Percentiles rank a stretch among this genome's conserved stretches.
Conservation (phyloP, 1,140 invertebrate genomes). For the Philopotamus ludificatus region DNA sequence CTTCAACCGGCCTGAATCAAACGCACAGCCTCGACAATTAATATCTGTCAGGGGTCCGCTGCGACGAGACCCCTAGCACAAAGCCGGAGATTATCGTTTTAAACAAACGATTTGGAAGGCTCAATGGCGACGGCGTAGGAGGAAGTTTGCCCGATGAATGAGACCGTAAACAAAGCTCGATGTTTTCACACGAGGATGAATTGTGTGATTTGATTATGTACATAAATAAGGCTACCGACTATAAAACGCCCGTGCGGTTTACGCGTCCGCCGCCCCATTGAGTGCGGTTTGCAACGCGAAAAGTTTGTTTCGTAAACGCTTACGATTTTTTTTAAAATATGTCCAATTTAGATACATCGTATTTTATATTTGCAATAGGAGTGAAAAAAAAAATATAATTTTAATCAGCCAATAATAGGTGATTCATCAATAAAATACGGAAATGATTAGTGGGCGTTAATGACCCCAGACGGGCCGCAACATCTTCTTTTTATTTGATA, state of each 20-base stretch:
- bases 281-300: too few species aligned
- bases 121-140: conserved; percentile 27
- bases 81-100: conserved; percentile 15
- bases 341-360: too few species aligned
- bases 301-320: background rate
- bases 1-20: conserved; percentile 2
- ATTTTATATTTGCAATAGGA: too few species aligned
- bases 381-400: background rate
- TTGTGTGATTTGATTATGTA: conserved; percentile 2
- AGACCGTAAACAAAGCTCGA: conserved; percentile 17
- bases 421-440: too few species aligned
- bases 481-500: too few species aligned
- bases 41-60: conserved; percentile 20
- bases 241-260: too few species aligned
- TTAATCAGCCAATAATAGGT: too few species aligned
- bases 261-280: too few species aligned
- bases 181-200: conserved; percentile 27
- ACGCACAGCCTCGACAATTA: conserved; percentile 10
- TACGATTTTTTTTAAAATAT: background rate
- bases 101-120: conserved; percentile 20
- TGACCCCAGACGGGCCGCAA: too few species aligned
- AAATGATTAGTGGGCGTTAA: too few species aligned
- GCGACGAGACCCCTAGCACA: background rate
- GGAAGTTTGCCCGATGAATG: conserved; percentile 22
- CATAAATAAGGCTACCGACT: conserved; percentile 5